phyloP scores from a whole-genome alignment of 2,797 vertebrate genomes.

The Spinus pinus region DNA sequence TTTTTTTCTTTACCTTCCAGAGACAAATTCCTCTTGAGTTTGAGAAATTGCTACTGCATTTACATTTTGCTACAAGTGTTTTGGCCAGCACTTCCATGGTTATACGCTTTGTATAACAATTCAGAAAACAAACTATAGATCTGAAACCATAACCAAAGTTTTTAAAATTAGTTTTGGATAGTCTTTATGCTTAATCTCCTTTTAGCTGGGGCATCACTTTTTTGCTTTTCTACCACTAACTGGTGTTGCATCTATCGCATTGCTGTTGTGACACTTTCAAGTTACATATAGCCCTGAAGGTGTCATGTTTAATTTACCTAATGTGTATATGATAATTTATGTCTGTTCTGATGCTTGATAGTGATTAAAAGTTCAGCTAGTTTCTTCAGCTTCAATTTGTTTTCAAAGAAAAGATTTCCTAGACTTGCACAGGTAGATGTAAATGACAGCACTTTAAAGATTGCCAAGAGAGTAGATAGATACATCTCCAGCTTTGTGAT shows the following conservation, averaged over 20 bases:
- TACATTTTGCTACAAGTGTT: background rate
- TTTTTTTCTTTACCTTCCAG: background rate
- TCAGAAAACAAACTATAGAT: background rate
- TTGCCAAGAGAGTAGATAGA: background rate
- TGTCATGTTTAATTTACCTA: constrained; percentile 71
- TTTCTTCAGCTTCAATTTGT: constrained; percentile 54
- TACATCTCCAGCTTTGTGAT: background rate
- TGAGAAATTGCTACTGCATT: background rate
- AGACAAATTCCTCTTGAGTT: background rate
- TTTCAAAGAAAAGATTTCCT: constrained; percentile 32
- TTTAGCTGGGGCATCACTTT: background rate
- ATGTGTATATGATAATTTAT: constrained; percentile 67
- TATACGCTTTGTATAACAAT: background rate
- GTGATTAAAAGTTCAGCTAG: constrained; percentile 39
- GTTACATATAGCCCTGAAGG: background rate
- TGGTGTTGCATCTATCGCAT: background rate
- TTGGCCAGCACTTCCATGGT: background rate
- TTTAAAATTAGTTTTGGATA: background rate
- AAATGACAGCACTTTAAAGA: background rate
- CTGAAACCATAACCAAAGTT: background rate
- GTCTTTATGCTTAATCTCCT: background rate
- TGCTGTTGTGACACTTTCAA: constrained; percentile 36
- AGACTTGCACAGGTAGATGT: background rate
- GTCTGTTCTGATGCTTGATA: constrained; percentile 44
- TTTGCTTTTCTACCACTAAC: background rate